These are phyloP conservation scores for Buceros bicornis DNA, from an alignment of 2,797 vertebrate species.

Conservation along the genomic window DNA sequence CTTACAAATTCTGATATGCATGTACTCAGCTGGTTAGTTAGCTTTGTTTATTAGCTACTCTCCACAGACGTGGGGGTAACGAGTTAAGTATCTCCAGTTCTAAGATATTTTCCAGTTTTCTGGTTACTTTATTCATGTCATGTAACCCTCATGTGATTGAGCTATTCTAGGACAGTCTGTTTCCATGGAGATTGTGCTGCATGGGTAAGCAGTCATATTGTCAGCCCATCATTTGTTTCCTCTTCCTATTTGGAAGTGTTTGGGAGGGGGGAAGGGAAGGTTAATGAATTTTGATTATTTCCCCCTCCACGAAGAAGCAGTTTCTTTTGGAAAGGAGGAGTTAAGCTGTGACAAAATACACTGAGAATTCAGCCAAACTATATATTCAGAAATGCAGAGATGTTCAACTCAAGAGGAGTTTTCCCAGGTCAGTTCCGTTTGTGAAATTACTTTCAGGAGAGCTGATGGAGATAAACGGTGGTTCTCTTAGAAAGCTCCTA, in stretches of 20 bases:
- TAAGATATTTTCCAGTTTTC: slow-evolving; percentile 38
- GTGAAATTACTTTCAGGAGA: background rate
- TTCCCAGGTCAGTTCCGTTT: slow-evolving; percentile 2
- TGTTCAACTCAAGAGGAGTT: background rate
- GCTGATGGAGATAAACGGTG: background rate
- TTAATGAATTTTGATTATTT: background rate
- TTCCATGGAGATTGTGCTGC: slow-evolving; percentile 64
- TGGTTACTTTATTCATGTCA: slow-evolving; percentile 74
- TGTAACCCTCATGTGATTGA: slow-evolving; percentile 71
- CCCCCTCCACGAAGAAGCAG: background rate
- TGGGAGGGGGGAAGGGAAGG: background rate
- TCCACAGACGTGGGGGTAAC: background rate
- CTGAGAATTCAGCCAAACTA: background rate
- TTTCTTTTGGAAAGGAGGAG: background rate
- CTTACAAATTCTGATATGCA: background rate
- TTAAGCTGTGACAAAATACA: background rate
- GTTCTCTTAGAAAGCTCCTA: background rate
- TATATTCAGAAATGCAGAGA: background rate
- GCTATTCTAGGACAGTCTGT: slow-evolving; percentile 69
- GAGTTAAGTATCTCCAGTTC: slow-evolving; percentile 12
- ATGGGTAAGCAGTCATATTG: slow-evolving; percentile 58
- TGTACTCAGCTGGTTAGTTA: background rate
- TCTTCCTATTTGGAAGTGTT: slow-evolving; percentile 41
- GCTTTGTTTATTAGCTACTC: slow-evolving; percentile 24
- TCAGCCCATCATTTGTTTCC: slow-evolving; percentile 60